These are phyloP conservation scores for Tyria jacobaeae DNA, from an alignment of 2,888 invertebrate genomes.

Conservation along the genomic window DNA sequence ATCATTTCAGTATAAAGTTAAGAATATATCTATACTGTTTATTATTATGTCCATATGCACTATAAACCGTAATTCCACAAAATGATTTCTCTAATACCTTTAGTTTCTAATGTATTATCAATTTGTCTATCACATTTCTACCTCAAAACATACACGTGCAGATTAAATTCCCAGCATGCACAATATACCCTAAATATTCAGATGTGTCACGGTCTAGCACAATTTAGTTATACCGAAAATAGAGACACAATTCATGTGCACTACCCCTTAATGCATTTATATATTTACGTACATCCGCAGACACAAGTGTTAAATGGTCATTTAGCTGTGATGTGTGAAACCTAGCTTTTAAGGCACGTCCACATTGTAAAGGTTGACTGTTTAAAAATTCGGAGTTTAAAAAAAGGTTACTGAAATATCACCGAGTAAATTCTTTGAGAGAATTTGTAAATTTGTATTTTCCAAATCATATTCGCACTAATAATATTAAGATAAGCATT, in stretches of 20 bases:
- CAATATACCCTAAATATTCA: conserved; percentile 7
- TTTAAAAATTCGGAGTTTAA: too few relatives aligned
- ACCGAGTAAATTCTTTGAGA: too few relatives aligned
- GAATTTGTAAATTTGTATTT: not conserved
- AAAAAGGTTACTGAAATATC: too few relatives aligned
- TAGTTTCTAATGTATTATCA: not conserved
- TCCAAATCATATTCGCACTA: too few relatives aligned
- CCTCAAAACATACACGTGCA: not conserved
- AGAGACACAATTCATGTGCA: conserved; percentile 45
- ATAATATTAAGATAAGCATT: too few relatives aligned
- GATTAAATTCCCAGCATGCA: conserved; percentile 2
- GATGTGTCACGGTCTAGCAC: conserved; percentile 9
- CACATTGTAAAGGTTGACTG: conserved; percentile 23
- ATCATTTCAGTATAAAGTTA: too few relatives aligned
- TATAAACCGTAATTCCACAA: not conserved
- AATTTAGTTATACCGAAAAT: conserved; percentile 46
- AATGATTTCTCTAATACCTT: not conserved
- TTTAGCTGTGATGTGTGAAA: conserved; percentile 46
- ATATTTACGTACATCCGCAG: conserved; percentile 48
- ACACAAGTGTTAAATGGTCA: conserved; percentile 49
- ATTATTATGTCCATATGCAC: too few relatives aligned
- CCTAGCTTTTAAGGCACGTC: conserved; percentile 35
- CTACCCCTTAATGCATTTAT: conserved; percentile 45
- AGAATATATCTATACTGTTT: too few relatives aligned
- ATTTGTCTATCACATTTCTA: not conserved